Evolutionary conservation across 2,888 invertebrate genomes (phyloP).

Genomic region (Agriopis aurantiaria): DNA sequence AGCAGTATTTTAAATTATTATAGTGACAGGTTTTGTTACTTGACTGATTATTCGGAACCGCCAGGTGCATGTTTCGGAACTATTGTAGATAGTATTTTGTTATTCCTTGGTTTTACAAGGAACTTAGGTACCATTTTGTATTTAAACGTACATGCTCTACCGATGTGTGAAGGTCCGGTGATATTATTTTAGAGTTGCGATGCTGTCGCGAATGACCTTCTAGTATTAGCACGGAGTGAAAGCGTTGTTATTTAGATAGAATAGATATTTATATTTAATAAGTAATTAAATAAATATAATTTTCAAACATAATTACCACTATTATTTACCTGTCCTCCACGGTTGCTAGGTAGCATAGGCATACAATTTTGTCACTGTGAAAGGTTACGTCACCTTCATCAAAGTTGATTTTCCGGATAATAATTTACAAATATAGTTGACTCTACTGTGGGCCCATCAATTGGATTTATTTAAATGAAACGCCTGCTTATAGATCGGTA

Average conservation of each 20-base stretch:
- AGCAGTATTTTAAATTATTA: conserved; percentile 79
- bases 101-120: conserved; percentile 86
- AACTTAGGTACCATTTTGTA: conserved; percentile 64
- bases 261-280: conserved; percentile 61
- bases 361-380: conserved; percentile 31
- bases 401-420: conserved; percentile 34
- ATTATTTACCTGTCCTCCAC: conserved; percentile 43
- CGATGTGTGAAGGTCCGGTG: conserved; percentile 70
- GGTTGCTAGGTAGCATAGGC: conserved; percentile 12
- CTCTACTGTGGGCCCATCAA: conserved; percentile 26
- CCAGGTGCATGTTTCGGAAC: conserved; percentile 71
- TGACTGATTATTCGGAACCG: conserved; percentile 83
- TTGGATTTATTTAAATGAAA: conserved; percentile 33
- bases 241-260: conserved; percentile 75
- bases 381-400: conserved; percentile 42
- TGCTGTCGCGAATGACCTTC: conserved; percentile 80
- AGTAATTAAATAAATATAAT: conserved; percentile 64
- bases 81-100: conserved; percentile 75
- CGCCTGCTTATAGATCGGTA: conserved; percentile 27
- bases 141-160: conserved; percentile 53
- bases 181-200: conserved; percentile 65
- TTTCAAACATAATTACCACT: conserved; percentile 56
- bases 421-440: conserved; percentile 35
- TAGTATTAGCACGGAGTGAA: conserved; percentile 72
- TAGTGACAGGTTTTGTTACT: conserved; percentile 79